Evolutionary conservation across 2,888 invertebrate species (phyloP).

Genomic region (Alviniconcha strummeri): DNA sequence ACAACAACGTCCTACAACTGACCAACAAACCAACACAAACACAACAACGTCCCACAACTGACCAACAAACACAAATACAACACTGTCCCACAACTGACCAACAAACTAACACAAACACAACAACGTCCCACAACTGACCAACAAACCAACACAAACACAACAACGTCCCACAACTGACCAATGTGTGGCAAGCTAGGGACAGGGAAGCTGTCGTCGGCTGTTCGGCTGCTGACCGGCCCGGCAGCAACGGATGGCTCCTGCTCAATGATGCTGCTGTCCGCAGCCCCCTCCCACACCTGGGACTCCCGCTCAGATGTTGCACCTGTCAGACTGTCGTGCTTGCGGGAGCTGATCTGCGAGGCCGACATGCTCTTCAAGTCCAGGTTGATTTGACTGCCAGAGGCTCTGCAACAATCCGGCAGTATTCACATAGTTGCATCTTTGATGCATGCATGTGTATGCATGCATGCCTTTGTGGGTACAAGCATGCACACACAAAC

Average conservation of each 20-base stretch:
- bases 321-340: slow-evolving; percentile 31
- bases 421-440: too few species aligned
- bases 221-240: not conserved
- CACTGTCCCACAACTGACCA: not conserved
- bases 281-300: slow-evolving; percentile 22
- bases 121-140: too few species aligned
- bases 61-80: too few species aligned
- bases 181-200: slow-evolving; percentile 19
- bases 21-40: too few species aligned
- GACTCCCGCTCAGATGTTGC: slow-evolving; percentile 26
- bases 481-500: too few species aligned
- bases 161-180: not conserved
- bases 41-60: too few species aligned
- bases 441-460: too few species aligned
- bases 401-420: slow-evolving; percentile 10
- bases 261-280: slow-evolving; percentile 18
- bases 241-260: slow-evolving; percentile 13
- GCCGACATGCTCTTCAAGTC: slow-evolving; percentile 32
- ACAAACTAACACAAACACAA: not conserved
- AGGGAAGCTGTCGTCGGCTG: slow-evolving; percentile 22
- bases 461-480: too few species aligned
- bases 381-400: slow-evolving; percentile 22
- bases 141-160: not conserved
- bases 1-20: too few species aligned
- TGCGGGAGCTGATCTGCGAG: slow-evolving; percentile 33